These are phyloP conservation scores for Halichoeres trimaculatus DNA, from an alignment of 2,113 vertebrate species.

Conservation along the genomic window DNA sequence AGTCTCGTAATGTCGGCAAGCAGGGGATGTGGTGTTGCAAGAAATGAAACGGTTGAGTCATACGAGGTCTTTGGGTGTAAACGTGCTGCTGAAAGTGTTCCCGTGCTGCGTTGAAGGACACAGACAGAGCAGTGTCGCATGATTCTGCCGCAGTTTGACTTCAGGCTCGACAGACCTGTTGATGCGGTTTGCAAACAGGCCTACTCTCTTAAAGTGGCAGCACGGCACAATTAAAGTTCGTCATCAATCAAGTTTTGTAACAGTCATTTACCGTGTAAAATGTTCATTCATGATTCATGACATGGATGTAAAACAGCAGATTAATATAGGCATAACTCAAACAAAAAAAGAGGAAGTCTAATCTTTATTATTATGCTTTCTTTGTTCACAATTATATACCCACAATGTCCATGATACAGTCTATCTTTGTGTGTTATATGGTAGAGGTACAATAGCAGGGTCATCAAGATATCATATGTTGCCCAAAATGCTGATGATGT, in stretches of 20 bases:
- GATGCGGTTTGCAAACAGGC: conserved; percentile 37
- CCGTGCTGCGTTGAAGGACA: conserved; percentile 30
- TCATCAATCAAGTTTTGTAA: rapidly evolving
- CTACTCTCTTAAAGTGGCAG: background rate
- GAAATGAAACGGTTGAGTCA: background rate
- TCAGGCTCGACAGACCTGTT: conserved; percentile 58
- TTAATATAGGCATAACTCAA: background rate
- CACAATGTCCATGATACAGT: too few relatives aligned
- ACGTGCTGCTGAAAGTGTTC: background rate
- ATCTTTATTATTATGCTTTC: too few relatives aligned
- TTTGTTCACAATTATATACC: too few relatives aligned
- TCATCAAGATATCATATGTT: too few relatives aligned
- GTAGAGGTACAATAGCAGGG: too few relatives aligned
- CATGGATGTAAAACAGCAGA: background rate
- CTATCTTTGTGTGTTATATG: too few relatives aligned
- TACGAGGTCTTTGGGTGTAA: background rate
- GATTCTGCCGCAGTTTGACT: conserved; percentile 70
- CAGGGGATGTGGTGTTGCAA: background rate
- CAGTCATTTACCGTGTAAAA: background rate
- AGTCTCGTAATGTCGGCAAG: background rate
- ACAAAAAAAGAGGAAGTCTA: too few relatives aligned
- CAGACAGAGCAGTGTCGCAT: conserved; percentile 28
- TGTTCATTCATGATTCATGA: background rate
- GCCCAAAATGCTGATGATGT: too few relatives aligned
- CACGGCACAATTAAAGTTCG: background rate